phyloP scores from a whole-genome alignment of 2,113 vertebrate genomes.

The Cochlearius cochlearius region DNA sequence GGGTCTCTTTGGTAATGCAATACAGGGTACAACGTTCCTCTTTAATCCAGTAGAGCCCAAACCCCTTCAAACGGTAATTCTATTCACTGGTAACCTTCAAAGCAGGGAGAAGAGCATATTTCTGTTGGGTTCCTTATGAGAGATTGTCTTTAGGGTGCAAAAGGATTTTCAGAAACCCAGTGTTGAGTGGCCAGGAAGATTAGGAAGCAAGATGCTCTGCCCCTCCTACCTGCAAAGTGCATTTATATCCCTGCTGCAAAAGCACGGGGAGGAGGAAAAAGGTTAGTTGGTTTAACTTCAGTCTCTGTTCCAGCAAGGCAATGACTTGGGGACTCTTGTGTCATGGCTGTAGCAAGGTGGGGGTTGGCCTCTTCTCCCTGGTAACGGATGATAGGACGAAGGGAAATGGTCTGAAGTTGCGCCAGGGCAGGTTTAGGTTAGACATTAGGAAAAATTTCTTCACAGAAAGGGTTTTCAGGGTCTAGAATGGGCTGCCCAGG shows the following conservation, averaged over 20 bases:
- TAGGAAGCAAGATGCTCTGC: not conserved
- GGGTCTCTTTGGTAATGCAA: not conserved
- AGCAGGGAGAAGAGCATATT: not conserved
- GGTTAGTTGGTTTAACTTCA: not conserved
- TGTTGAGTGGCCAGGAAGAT: not conserved
- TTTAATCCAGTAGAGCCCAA: not conserved
- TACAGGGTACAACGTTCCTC: not conserved
- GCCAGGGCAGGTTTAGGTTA: no score
- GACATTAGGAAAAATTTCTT: no score
- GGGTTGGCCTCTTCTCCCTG: no score
- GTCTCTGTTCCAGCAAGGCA: not conserved
- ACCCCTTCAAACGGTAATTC: not conserved
- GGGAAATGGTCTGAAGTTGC: no score
- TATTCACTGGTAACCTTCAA: not conserved
- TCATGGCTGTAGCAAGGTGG: no score
- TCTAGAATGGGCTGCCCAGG: no score
- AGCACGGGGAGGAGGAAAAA: not conserved
- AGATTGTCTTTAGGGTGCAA: not conserved
- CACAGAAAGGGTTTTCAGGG: no score
- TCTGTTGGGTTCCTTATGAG: not conserved
- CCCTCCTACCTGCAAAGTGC: not conserved
- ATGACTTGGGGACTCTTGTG: accelerated
- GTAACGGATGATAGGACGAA: no score
- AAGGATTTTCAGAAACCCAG: not conserved
- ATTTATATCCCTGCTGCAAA: not conserved